Conservation (phyloP, 2,113 vertebrate species). For the Apodemus sylvaticus region DNA sequence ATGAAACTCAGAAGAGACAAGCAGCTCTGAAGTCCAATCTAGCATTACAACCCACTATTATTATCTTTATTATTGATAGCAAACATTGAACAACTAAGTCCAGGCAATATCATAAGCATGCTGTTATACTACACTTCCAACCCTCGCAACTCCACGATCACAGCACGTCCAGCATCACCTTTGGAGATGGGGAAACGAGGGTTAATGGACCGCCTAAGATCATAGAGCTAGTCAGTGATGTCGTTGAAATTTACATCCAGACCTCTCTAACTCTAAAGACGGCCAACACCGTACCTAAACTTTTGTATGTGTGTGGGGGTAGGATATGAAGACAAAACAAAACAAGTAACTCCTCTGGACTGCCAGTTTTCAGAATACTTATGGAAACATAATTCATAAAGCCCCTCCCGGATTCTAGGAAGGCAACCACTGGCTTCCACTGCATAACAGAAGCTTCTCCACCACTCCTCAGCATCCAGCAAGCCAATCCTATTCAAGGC, state of each 20-base stretch:
- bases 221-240: background rate
- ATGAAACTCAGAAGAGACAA: conserved; percentile 15
- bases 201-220: background rate
- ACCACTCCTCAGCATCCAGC: background rate
- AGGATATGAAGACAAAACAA: background rate
- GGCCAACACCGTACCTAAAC: background rate
- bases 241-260: background rate
- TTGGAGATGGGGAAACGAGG: background rate
- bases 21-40: background rate
- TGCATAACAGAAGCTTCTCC: background rate
- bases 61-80: background rate
- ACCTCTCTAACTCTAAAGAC: background rate
- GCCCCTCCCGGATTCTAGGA: background rate
- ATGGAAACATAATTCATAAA: background rate
- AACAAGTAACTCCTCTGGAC: background rate
- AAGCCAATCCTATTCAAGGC: background rate
- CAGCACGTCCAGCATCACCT: background rate
- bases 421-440: background rate
- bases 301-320: background rate
- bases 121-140: background rate
- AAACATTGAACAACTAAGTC: background rate
- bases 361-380: background rate
- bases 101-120: background rate
- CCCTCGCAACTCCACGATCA: background rate
- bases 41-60: background rate